Conservation (phyloP, 2,113 vertebrate genomes). For the Dermatemys mawii region DNA sequence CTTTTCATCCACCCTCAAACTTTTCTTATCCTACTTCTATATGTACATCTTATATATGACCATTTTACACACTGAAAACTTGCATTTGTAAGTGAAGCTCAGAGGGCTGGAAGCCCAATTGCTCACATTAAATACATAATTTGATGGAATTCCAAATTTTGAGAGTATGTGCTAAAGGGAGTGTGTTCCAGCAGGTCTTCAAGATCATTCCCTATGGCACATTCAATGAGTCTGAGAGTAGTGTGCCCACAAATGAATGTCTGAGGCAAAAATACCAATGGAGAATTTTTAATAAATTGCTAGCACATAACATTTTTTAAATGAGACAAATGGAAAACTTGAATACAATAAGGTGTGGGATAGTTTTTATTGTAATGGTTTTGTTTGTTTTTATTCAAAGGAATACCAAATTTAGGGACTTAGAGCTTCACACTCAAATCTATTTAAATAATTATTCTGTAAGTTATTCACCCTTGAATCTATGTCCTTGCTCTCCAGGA, state of each 20-base stretch:
- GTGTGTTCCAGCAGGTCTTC: background rate
- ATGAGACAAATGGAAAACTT: constrained; percentile 4
- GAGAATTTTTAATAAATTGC: background rate
- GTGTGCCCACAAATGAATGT: background rate
- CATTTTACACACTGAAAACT: background rate
- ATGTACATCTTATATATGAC: background rate
- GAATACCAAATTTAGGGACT: constrained; percentile 72
- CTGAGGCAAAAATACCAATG: constrained; percentile 21
- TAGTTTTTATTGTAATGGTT: constrained; percentile 53
- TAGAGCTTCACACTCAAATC: constrained; percentile 69
- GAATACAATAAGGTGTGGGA: constrained; percentile 17
- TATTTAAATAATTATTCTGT: constrained; percentile 73
- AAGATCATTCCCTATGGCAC: background rate
- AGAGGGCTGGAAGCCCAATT: background rate
- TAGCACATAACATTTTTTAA: background rate
- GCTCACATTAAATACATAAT: background rate
- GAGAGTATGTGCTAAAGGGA: background rate
- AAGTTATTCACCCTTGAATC: constrained; percentile 74
- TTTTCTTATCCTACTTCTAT: background rate
- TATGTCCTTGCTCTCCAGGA: constrained; percentile 73
- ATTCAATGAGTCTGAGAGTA: background rate
- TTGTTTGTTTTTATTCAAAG: constrained; percentile 48
- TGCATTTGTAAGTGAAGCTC: background rate
- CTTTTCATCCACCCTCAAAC: background rate
- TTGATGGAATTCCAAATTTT: background rate